A percentile compares a stretch with the other conserved stretches of the same genome.
These are phyloP conservation scores for Neodiprion fabricii DNA, from an alignment of 1,140 invertebrate genomes.

Conservation along the genomic window DNA sequence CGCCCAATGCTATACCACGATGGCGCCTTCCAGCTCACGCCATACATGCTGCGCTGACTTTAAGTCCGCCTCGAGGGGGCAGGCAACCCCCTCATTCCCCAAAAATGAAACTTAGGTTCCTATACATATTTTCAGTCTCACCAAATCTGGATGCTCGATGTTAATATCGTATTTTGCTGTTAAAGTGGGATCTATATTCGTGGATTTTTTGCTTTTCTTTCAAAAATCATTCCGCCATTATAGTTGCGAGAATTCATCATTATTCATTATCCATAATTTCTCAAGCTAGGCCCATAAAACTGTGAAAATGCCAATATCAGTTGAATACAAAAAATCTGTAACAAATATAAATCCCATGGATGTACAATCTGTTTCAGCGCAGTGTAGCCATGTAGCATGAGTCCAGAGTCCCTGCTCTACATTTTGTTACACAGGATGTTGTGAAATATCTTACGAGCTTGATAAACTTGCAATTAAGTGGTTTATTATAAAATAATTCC, in stretches of 20 bases:
- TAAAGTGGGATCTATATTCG: constrained; percentile 6
- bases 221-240: too few relatives aligned
- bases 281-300: too few relatives aligned
- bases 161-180: constrained; percentile 42
- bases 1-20: constrained; percentile 57
- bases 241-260: too few relatives aligned
- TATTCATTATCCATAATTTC: too few relatives aligned
- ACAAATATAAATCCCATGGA: neutral
- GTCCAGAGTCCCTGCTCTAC: constrained; percentile 15
- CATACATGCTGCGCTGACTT: constrained; percentile 62
- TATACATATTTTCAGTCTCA: constrained; percentile 49
- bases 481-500: neutral
- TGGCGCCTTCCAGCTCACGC: constrained; percentile 62
- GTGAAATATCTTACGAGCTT: neutral
- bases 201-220: too few relatives aligned
- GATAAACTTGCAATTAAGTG: neutral
- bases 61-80: constrained; percentile 57
- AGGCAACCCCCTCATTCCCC: constrained; percentile 79
- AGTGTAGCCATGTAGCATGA: constrained; percentile 42
- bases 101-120: constrained; percentile 89
- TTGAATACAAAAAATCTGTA: neutral
- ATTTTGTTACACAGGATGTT: neutral
- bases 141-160: constrained; percentile 56
- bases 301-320: too few relatives aligned
- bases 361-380: constrained; percentile 23